These are phyloP conservation scores for Cyphomyrus discorhynchus DNA, from an alignment of 2,113 vertebrate species.

Conservation along the genomic window DNA sequence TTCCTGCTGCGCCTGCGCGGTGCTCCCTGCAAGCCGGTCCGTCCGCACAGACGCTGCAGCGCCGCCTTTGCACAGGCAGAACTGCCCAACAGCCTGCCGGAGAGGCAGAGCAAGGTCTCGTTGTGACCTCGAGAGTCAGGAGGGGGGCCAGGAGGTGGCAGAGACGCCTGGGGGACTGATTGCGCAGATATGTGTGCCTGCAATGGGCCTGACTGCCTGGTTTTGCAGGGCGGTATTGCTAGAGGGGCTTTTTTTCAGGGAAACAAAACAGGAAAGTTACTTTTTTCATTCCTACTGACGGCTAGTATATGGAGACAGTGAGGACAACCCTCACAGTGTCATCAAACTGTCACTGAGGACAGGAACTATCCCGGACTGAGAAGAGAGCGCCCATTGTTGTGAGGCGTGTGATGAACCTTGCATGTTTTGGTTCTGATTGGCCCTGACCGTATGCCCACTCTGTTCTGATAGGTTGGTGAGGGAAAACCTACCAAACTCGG, in stretches of 20 bases:
- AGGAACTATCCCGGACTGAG: too few species aligned
- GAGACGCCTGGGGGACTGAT: neutral
- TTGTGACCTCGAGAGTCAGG: constrained; percentile 52
- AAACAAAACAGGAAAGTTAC: neutral
- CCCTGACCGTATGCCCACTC: constrained; percentile 33
- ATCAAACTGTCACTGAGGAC: constrained; percentile 33
- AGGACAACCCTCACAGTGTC: neutral
- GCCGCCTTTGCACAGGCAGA: constrained; percentile 63
- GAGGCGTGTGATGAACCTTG: constrained; percentile 57
- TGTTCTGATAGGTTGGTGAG: neutral
- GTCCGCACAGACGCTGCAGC: constrained; percentile 63
- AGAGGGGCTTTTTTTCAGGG: neutral
- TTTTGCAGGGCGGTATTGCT: neutral
- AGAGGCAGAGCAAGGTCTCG: constrained; percentile 70
- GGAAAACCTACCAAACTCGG: neutral
- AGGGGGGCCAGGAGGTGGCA: neutral
- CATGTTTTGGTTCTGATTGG: constrained; percentile 54
- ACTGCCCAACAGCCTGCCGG: constrained; percentile 62
- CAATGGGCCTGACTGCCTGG: neutral
- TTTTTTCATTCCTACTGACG: neutral
- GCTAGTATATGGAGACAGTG: neutral
- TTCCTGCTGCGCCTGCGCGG: constrained; percentile 78
- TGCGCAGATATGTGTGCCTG: neutral
- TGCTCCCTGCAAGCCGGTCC: constrained; percentile 44
- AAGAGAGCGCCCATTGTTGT: constrained; percentile 38